Base-by-base conservation (phyloP, 2,113 vertebrate genomes). In the Maccullochella peelii region DNA sequence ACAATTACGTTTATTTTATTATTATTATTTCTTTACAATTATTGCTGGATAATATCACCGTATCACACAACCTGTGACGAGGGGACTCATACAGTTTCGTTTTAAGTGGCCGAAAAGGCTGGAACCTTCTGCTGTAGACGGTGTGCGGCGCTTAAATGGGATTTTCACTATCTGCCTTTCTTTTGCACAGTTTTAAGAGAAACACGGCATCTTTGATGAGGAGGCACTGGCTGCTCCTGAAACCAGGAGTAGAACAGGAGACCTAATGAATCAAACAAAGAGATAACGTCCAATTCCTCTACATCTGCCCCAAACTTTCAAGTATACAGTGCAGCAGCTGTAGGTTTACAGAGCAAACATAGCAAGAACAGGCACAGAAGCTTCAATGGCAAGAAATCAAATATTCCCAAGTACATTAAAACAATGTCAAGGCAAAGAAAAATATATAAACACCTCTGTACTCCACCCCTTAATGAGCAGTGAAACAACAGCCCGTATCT, bases 191-290 rank as follows among this genome's bases (percentile, higher is more conserved):
- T 44, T 71, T 62, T 65, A 2, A 58, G 58, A 67, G 61, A 36
- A 73, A 0, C 54, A 21, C 20, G 1, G 2, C 36, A 27, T 59
- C 42, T 84, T 73, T 73, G 68, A 77, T 82, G 47, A 67, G 40
- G 77, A 66, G 40, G n/a, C 42, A 8, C 47, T 16, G 63, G 23
- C 36, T 66, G 63, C 49, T 57, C 2, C 58, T 36, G 5, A 6
- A 30, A 25, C 25, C 25, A n/a, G n/a, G 25, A 7, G 42, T 3
- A 6, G 20, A 33, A 23, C 72, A 47, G 18, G 25, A 74, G 3
- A 14, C 36, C 61, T 77, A 73, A 84, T 77, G 57, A 84, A 74
- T 74, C 57, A 74, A 30, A 15, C n/a, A 5, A 5, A 27, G 23
- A 73, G 71, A 58, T 21, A 44, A 84, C 58, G 38, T 66, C 80